Base-by-base conservation (phyloP, 2,113 vertebrate genomes). In the Sardina pilchardus region DNA sequence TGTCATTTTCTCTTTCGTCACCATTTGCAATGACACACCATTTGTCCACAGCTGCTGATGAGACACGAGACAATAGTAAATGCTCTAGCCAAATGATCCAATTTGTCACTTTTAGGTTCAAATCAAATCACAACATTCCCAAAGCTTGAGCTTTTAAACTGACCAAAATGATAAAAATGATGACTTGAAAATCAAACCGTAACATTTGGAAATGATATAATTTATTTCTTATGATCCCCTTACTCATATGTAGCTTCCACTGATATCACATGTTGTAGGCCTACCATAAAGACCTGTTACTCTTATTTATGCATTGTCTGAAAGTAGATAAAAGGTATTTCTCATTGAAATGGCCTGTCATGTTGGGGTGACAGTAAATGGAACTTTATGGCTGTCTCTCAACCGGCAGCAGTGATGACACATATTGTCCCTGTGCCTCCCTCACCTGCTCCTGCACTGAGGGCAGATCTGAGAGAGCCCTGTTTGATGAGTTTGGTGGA, bases 1-100 rank as follows among this genome's bases (percentile, higher is more conserved):
- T 84, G 47, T 84, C 10, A 81, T 86, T 88, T 85, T 45, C 83
- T 45, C 19, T 43, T 19, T 83, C 44, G 30, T 82, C 85, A 16
- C 42, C 85, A 88, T 86, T 88, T 87, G 84, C 83, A 45, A n/a
- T 84, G 83, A 85, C 85, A 84, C 21, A 48, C 34, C 47, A 80
- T 83, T 84, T 85, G 44, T 89, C 59, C 44, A 84, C 21, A 9
- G 39, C 24, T 19, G 84, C 17, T 81, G 42, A 50, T 50, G 10
- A 50, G 48, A 50, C 48, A 50, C 16, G 10, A 50, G 14, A 50
- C 45, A 47, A 47, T 50, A 17, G 48, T 50, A 50, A 50, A 50
- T 14, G 48, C 16, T 14, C 16, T 12, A 50, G 48, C 48, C 9
- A 50, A 85, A 71, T 83, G 82, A 45, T 85, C 53, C 82, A 63